Evolutionary conservation across 2,113 vertebrate species (phyloP).

Genomic region (Lates calcarifer): DNA sequence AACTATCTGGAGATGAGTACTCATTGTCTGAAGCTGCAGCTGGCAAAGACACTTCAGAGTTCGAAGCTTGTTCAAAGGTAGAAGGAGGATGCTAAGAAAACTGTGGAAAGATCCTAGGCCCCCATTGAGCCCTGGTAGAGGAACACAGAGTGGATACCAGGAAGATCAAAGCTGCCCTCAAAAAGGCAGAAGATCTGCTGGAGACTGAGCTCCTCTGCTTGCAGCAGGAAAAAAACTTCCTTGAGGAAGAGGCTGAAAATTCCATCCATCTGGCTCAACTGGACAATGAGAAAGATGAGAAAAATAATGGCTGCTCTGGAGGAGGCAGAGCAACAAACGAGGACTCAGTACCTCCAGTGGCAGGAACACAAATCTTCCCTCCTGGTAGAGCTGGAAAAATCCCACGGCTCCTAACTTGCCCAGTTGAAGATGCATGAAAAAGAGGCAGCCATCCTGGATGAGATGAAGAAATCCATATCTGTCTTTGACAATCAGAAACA

Average conservation of each 20-base stretch:
- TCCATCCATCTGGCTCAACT: too few relatives aligned
- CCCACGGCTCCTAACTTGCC: too few relatives aligned
- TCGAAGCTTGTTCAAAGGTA: not conserved
- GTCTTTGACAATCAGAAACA: not conserved
- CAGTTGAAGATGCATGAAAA: too few relatives aligned
- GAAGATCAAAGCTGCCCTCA: not conserved
- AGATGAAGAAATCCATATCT: not conserved
- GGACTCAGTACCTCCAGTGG: too few relatives aligned
- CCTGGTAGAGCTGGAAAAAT: too few relatives aligned
- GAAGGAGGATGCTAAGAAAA: not conserved
- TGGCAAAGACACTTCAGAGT: not conserved
- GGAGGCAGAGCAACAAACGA: too few relatives aligned
- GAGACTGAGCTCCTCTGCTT: not conserved
- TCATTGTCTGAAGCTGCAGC: not conserved
- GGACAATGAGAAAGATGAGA: too few relatives aligned
- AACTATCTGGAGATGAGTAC: not conserved
- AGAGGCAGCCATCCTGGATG: not conserved
- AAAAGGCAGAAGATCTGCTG: not conserved
- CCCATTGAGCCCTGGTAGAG: not conserved
- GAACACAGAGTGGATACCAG: not conserved
- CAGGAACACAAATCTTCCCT: too few relatives aligned
- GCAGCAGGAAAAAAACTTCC: too few relatives aligned
- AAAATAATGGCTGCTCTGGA: too few relatives aligned
- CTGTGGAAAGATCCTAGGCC: not conserved
- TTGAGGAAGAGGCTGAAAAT: too few relatives aligned